These are phyloP conservation scores for Ceratoteleas bidentatus DNA, from an alignment of 1,140 invertebrate species.

Conservation along the genomic window DNA sequence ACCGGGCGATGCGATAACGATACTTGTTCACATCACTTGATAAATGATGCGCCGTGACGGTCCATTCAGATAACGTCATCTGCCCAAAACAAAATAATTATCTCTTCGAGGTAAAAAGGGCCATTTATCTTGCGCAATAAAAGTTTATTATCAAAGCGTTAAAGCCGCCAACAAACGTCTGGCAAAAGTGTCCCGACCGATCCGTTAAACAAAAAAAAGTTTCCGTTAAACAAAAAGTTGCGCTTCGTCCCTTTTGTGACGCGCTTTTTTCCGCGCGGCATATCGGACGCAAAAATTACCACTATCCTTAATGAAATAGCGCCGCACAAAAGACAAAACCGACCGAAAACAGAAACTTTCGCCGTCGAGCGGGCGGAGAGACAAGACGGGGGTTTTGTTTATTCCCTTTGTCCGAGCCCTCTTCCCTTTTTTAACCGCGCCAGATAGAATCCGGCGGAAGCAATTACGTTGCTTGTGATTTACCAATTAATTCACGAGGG, in stretches of 20 bases:
- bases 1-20: conserved; percentile 11
- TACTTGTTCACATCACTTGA: conserved; percentile 30
- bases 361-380: conserved; percentile 38
- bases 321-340: conserved; percentile 49
- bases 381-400: conserved; percentile 64
- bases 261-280: conserved; percentile 21
- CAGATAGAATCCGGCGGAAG: conserved; percentile 57
- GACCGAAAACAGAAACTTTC: conserved; percentile 50
- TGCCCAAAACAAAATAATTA: conserved; percentile 46
- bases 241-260: not conserved
- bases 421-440: conserved; percentile 44
- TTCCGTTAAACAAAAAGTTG: conserved; percentile 29
- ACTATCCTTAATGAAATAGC: conserved; percentile 60
- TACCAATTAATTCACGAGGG: conserved; percentile 67
- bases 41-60: conserved; percentile 28
- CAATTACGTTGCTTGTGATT: conserved; percentile 66
- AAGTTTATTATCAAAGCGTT: conserved; percentile 41
- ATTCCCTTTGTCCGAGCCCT: conserved; percentile 55
- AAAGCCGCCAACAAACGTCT: conserved; percentile 5
- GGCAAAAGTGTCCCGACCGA: not conserved
- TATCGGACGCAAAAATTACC: conserved; percentile 56
- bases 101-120: conserved; percentile 12
- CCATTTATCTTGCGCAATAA: conserved; percentile 37
- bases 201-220: too few species aligned
- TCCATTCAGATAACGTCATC: conserved; percentile 43